These are phyloP conservation scores for Trochalopteron elliotii DNA, from an alignment of 2,113 vertebrate species.

Conservation along the genomic window DNA sequence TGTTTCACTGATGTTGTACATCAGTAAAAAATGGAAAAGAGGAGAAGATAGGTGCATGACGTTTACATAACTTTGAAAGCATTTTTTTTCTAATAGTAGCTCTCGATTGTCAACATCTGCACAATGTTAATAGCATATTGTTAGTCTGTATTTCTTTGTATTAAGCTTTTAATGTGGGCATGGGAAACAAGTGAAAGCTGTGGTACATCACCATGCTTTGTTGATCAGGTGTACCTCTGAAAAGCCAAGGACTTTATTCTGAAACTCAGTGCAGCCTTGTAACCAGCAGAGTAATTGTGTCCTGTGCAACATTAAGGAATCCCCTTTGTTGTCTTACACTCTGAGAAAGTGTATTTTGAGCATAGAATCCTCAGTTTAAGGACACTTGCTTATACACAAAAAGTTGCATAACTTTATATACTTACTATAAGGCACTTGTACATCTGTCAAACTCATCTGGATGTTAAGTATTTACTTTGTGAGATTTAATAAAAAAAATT, in stretches of 20 bases:
- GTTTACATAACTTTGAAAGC: background rate
- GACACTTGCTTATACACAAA: background rate
- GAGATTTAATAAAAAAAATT: background rate
- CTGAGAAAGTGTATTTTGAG: background rate
- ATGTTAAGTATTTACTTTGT: background rate
- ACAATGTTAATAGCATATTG: background rate
- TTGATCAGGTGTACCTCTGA: background rate
- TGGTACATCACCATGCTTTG: background rate
- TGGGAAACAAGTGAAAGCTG: background rate
- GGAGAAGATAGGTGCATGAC: background rate
- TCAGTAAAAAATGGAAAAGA: background rate
- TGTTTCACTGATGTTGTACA: background rate
- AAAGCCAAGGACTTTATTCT: background rate
- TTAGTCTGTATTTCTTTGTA: background rate
- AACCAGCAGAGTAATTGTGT: background rate
- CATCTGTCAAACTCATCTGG: background rate
- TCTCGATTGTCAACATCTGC: background rate
- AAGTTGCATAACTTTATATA: background rate
- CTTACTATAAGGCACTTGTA: background rate
- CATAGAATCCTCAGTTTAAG: background rate
- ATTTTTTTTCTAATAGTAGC: background rate
- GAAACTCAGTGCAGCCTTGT: background rate
- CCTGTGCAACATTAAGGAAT: too few relatives aligned
- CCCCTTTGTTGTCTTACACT: background rate
- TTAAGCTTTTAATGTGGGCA: background rate